These are phyloP conservation scores for Dione vanillae DNA, from an alignment of 2,888 invertebrate species.

Conservation along the genomic window DNA sequence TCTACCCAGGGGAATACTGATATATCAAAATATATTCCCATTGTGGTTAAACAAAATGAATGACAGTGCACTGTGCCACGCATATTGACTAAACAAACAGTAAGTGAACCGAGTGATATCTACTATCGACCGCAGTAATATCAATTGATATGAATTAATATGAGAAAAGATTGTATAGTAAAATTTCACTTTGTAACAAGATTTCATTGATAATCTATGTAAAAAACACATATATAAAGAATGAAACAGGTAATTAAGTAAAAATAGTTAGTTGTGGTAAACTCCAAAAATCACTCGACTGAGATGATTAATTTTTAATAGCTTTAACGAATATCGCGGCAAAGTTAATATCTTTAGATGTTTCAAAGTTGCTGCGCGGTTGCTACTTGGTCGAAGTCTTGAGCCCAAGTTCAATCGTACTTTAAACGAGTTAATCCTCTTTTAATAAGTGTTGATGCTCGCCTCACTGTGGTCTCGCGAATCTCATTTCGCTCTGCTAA, in stretches of 20 bases:
- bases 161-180: too few relatives aligned
- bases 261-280: slow-evolving; percentile 4
- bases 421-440: slow-evolving; percentile 80
- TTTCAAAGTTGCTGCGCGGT: slow-evolving; percentile 56
- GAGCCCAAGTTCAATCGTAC: slow-evolving; percentile 73
- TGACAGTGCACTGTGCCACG: too few relatives aligned
- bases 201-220: too few relatives aligned
- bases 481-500: slow-evolving; percentile 64
- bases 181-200: too few relatives aligned
- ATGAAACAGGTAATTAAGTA: background rate
- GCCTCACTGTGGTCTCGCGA: slow-evolving; percentile 53
- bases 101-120: too few relatives aligned
- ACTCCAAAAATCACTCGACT: slow-evolving; percentile 26
- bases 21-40: background rate
- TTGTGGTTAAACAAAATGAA: background rate
- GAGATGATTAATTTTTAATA: slow-evolving; percentile 43
- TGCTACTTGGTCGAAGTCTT: slow-evolving; percentile 52
- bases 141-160: too few relatives aligned
- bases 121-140: too few relatives aligned
- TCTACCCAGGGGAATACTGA: too few relatives aligned
- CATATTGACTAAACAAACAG: too few relatives aligned
- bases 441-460: slow-evolving; percentile 80
- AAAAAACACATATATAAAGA: too few relatives aligned
- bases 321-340: slow-evolving; percentile 38
- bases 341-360: slow-evolving; percentile 44